These are phyloP conservation scores for Danio albolineatus DNA, from an alignment of 2,797 vertebrate genomes.

Conservation along the genomic window DNA sequence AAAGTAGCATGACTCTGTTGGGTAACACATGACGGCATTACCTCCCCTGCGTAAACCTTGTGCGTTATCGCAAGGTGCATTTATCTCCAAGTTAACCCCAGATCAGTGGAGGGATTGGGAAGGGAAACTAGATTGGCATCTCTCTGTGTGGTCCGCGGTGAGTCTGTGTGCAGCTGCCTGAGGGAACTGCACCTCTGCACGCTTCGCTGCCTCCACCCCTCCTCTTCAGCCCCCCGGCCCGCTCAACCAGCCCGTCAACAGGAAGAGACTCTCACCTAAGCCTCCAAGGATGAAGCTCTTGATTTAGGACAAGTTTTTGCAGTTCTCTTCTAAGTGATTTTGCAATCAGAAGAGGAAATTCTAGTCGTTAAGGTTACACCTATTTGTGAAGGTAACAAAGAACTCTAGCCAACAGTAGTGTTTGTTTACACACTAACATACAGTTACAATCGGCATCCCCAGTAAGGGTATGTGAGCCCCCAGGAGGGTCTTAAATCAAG, in stretches of 20 bases:
- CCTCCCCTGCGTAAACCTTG: constrained; percentile 49
- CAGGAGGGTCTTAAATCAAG: background rate
- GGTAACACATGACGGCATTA: constrained; percentile 57
- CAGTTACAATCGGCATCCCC: background rate
- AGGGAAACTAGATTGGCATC: constrained; percentile 75
- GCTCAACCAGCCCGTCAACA: constrained; percentile 48
- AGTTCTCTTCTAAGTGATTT: constrained; percentile 5
- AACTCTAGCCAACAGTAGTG: background rate
- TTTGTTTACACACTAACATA: background rate
- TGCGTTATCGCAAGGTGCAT: constrained; percentile 43
- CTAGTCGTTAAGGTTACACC: background rate
- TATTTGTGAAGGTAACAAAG: background rate
- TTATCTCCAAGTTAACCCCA: constrained; percentile 64
- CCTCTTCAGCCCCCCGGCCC: constrained; percentile 55
- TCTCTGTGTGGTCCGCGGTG: constrained; percentile 86
- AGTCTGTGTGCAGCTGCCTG: constrained; percentile 73
- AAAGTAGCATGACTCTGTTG: constrained; percentile 39
- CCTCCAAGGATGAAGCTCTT: constrained; percentile 11
- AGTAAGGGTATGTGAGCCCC: background rate
- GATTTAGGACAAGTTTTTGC: constrained; percentile 21
- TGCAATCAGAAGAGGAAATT: background rate
- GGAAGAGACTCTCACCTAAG: constrained; percentile 43
- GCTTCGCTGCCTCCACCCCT: constrained; percentile 75
- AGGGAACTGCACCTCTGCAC: constrained; percentile 81
- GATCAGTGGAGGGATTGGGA: constrained; percentile 63